Percentiles rank a stretch among this genome's conserved stretches.
These are phyloP conservation scores for Peromyscus nudipes DNA, from an alignment of 2,797 vertebrate genomes.

Conservation along the genomic window DNA sequence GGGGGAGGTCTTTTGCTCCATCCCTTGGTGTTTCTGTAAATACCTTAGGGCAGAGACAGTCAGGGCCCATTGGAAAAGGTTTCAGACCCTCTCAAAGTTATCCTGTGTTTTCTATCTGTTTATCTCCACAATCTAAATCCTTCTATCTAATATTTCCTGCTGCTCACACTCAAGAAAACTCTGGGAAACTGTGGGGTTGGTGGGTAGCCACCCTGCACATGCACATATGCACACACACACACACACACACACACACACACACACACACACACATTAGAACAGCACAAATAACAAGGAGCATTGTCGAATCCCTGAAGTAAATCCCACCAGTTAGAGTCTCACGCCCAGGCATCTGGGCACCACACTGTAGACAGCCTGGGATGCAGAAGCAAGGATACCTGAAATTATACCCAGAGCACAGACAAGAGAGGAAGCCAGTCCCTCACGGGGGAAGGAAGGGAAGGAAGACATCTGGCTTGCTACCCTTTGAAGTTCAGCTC, in stretches of 20 bases:
- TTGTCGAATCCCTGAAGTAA: neutral
- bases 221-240: neutral
- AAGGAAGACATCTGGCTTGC: slow-evolving; percentile 39
- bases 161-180: no score
- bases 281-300: neutral
- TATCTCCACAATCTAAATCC: no score
- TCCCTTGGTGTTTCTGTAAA: no score
- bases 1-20: no score
- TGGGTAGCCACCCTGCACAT: no score
- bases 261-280: neutral
- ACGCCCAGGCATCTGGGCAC: neutral
- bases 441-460: neutral
- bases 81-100: no score
- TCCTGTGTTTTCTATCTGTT: no score
- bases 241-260: neutral
- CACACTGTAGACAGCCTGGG: neutral
- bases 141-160: no score
- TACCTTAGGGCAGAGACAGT: no score
- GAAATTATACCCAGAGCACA: neutral
- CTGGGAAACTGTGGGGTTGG: no score
- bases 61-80: no score
- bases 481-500: slow-evolving; percentile 71
- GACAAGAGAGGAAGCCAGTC: slow-evolving; percentile 36
- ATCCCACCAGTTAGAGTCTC: neutral
- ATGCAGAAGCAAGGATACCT: neutral